These are phyloP conservation scores for Alca torda DNA, from an alignment of 2,797 vertebrate genomes.

Conservation along the genomic window DNA sequence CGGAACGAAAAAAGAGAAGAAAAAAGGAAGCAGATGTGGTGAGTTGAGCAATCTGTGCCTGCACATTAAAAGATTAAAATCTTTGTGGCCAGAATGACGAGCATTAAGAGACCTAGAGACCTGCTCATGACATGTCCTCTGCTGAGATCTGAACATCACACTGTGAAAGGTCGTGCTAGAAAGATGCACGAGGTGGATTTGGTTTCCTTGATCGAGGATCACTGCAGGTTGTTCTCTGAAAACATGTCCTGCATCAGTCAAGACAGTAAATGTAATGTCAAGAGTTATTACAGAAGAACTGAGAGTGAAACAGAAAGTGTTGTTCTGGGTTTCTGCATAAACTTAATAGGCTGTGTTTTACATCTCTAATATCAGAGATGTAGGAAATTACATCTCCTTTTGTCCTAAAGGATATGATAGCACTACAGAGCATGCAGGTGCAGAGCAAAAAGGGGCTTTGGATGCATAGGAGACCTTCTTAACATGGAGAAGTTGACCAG, in stretches of 20 bases:
- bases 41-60: slow-evolving; percentile 51
- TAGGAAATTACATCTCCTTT: not conserved
- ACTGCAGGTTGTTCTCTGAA: not conserved
- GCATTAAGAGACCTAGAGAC: not conserved
- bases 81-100: not conserved
- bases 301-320: not conserved
- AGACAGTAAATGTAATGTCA: not conserved
- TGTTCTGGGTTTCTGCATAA: not conserved
- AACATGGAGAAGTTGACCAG: not conserved
- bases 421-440: not conserved
- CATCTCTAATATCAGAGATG: not conserved
- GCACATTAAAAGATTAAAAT: not conserved
- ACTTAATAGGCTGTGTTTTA: not conserved
- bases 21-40: slow-evolving; percentile 81
- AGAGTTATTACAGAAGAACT: not conserved
- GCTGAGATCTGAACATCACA: not conserved
- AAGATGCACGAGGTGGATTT: not conserved
- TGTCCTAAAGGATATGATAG: not conserved
- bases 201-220: not conserved
- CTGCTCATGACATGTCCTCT: accelerated
- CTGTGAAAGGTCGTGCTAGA: not conserved
- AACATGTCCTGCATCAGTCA: not conserved
- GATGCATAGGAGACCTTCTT: not conserved
- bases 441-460: not conserved
- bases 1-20: slow-evolving; percentile 80